A percentile compares a stretch with the other conserved stretches of the same genome.
These are phyloP conservation scores for Dromas ardeola DNA, from an alignment of 2,113 vertebrate genomes.

Conservation along the genomic window DNA sequence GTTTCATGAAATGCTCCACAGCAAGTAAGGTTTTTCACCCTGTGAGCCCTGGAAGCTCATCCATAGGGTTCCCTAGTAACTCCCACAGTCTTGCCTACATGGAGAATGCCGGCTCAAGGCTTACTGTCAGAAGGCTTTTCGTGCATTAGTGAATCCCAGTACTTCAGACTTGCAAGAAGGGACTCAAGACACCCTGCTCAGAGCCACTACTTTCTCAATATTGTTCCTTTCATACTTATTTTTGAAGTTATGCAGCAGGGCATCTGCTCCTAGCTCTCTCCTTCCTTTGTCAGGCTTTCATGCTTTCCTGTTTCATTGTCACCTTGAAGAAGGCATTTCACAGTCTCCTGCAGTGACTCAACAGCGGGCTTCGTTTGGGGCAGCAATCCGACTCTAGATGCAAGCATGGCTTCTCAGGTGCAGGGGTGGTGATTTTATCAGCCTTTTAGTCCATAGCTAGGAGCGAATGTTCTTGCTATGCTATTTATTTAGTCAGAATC, in stretches of 20 bases:
- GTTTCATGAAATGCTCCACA: background rate
- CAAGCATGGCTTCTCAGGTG: background rate
- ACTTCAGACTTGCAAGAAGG: background rate
- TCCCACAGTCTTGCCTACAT: background rate
- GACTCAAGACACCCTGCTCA: background rate
- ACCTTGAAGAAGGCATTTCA: background rate
- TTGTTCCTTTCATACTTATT: background rate
- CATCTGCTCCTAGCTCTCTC: background rate
- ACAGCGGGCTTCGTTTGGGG: background rate
- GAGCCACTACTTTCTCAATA: background rate
- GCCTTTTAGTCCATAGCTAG: background rate
- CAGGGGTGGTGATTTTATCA: background rate
- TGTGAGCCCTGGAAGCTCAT: background rate
- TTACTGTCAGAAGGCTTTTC: background rate
- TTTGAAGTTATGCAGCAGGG: background rate
- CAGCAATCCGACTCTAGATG: background rate
- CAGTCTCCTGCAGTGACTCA: background rate
- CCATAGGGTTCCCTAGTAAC: background rate
- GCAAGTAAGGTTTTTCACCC: background rate
- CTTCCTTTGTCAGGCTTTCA: background rate
- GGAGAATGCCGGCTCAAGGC: background rate
- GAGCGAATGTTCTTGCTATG: background rate
- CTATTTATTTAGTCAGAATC: background rate
- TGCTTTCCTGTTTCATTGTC: background rate
- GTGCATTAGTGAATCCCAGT: background rate